Base-by-base conservation (phyloP, 2,888 invertebrate genomes). In the Stramonita haemastoma region DNA sequence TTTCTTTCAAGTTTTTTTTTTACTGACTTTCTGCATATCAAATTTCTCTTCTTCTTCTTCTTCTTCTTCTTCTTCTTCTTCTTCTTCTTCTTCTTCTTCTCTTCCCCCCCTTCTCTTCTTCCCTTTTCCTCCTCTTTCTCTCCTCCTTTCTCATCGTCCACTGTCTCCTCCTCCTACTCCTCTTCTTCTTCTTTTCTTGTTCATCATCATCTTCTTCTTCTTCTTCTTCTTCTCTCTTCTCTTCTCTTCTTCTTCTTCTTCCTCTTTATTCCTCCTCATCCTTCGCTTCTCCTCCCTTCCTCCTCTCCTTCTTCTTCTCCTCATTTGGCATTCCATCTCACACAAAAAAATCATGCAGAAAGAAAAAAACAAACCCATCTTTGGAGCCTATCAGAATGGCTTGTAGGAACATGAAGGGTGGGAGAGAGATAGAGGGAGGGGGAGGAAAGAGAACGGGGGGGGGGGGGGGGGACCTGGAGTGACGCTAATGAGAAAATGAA, bases 401-500 rank as follows among this genome's bases (percentile, higher is more conserved):
- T 2, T 46, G 46, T 5, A 46, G 46, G 15, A 79, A 79, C 15
- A 26, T 26, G n/a, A 73, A 32, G 15, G 32, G 34, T 19, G 79
- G 46, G 46, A 81, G 79, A 81, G 17, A 79, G 79, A 32, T 4
- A 79, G 22, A 32, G 6, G 32, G 79, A 79, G 29, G 17, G 22
- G 17, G 86, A 77, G 32, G 17, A 70, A n/a, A 77, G 29, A 22
- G 88, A 66, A 46, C 66, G 22, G 79, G 77, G 86, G 46, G n/a
- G 57, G 6, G 32, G 29, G 19, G 13, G 60, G 29, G 57, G 60
- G 57, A 32, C 29, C 32, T 86, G 57, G 26, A 32, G 77, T 79
- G 86, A 60, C 86, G 57, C 60, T 86, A 57, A 86, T 57, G 57
- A 60, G 22, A 32, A 57, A 86, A 86, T 26, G 77, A 79, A 79